Conservation (phyloP, 1,140 invertebrate species). For the Solen grandis region DNA sequence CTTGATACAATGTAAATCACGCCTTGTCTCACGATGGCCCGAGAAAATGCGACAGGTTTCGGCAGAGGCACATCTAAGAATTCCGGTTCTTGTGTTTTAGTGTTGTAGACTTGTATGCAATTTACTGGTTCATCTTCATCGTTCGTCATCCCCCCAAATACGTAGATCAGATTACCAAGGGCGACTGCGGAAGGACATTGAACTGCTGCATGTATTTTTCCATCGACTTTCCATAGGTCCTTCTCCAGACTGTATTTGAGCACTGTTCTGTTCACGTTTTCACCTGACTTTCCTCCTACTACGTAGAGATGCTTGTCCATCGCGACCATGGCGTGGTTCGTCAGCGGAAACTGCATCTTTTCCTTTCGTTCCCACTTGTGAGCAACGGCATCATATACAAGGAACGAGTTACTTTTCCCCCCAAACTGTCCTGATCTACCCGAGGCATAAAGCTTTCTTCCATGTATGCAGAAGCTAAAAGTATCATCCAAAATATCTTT, state of each 20-base stretch:
- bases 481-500: background rate
- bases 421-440: background rate
- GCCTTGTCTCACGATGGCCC: conserved; percentile 9
- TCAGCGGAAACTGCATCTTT: background rate
- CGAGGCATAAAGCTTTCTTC: conserved; percentile 2
- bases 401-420: conserved; percentile 3
- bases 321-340: conserved; percentile 12
- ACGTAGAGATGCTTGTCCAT: conserved; percentile 25
- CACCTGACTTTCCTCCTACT: conserved; percentile 5
- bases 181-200: conserved; percentile 15
- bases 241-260: conserved; percentile 18
- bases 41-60: conserved; percentile 8
- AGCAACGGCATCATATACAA: background rate
- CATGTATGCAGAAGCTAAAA: conserved; percentile 24
- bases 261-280: conserved; percentile 9
- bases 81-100: background rate
- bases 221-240: conserved; percentile 13
- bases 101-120: conserved; percentile 30
- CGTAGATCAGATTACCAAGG: conserved; percentile 24
- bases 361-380: background rate
- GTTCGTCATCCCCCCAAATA: conserved; percentile 15
- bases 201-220: conserved; percentile 30
- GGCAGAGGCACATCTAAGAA: conserved; percentile 15
- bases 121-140: conserved; percentile 1
- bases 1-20: conserved; percentile 17